Percentiles rank a stretch among this genome's conserved stretches.
These are phyloP conservation scores for Vanessa tameamea DNA, from an alignment of 1,140 invertebrate genomes.

Conservation along the genomic window DNA sequence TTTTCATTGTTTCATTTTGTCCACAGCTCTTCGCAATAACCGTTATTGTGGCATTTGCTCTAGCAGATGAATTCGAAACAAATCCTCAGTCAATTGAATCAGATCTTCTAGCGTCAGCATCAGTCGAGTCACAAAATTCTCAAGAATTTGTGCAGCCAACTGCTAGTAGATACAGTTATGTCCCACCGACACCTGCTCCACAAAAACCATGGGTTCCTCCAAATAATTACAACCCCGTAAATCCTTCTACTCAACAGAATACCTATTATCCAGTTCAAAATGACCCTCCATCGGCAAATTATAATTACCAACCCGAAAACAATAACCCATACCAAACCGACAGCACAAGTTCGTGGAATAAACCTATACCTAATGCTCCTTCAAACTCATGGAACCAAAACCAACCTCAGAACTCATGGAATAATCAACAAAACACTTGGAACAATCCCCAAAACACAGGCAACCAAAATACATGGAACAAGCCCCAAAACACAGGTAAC, in stretches of 20 bases:
- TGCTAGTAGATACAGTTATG: slow-evolving; percentile 29
- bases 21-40: slow-evolving; percentile 58
- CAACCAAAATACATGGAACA: not conserved
- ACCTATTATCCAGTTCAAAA: slow-evolving; percentile 44
- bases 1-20: slow-evolving; percentile 21
- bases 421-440: slow-evolving; percentile 38
- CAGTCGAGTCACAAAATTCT: slow-evolving; percentile 23
- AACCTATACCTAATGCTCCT: slow-evolving; percentile 23
- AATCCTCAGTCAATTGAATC: slow-evolving; percentile 35
- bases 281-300: slow-evolving; percentile 46
- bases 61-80: slow-evolving; percentile 49
- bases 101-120: slow-evolving; percentile 50
- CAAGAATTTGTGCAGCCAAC: slow-evolving; percentile 6
- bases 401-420: slow-evolving; percentile 32
- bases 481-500: slow-evolving; percentile 6
- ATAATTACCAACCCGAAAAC: slow-evolving; percentile 41
- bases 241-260: slow-evolving; percentile 34
- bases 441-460: slow-evolving; percentile 12
- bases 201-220: slow-evolving; percentile 38
- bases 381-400: slow-evolving; percentile 22
- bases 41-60: slow-evolving; percentile 55
- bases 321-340: slow-evolving; percentile 29
- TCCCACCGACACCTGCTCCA: slow-evolving; percentile 6
- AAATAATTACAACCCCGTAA: slow-evolving; percentile 37
- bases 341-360: slow-evolving; percentile 28